Base-by-base conservation (phyloP, 2,888 invertebrate genomes). In the Drosophila kambysellisi region DNA sequence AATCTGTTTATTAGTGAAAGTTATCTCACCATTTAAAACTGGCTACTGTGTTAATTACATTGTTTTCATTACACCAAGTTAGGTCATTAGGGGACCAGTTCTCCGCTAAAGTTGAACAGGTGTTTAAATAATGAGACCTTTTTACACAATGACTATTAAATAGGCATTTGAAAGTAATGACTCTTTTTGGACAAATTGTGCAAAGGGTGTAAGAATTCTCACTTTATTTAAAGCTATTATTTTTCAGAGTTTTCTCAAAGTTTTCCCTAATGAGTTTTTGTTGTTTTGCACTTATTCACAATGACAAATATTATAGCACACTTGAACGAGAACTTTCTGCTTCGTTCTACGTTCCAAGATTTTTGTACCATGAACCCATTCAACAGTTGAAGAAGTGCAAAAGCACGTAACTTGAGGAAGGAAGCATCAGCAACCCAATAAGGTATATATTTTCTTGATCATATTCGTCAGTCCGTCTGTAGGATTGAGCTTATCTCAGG, bases 1-100 rank as follows among this genome's bases (percentile, higher is more conserved):
- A 76, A 72, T 77, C 80, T 69, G 67, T 43, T 68, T 46, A 63
- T 72, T 60, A 70, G 63, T 71, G 68, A 62, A 81, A 76, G 79
- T 72, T 51, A 60, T 75, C 56, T 59, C 15, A 11, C 20, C 57
- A 46, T 20, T 62, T 56, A 53, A 54, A 39, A 20, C 53, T 62
- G 58, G 9, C 35, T 30, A 12, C 32, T 25, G 51, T 53, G 43
- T 52, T 74, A 63, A 70, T 67, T 57, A 50, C 35, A 59, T 29
- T 32, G 15, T 35, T 65, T 70, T 62, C 57, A 67, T 46, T 61
- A 46, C 7, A 46, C 32, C 35, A 35, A 59, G 75, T 67, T 66
- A 30, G 11, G 32, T 61, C 7, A 32, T 39, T 48, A 17, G 4
- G 11, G 9, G 3, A 52, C 7, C 37, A 41, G 25, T 15, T 33